Evolutionary conservation across 2,888 invertebrate species (phyloP), one percentile per base, ranked within the genome.

Genomic region (Eupeodes luniger): DNA sequence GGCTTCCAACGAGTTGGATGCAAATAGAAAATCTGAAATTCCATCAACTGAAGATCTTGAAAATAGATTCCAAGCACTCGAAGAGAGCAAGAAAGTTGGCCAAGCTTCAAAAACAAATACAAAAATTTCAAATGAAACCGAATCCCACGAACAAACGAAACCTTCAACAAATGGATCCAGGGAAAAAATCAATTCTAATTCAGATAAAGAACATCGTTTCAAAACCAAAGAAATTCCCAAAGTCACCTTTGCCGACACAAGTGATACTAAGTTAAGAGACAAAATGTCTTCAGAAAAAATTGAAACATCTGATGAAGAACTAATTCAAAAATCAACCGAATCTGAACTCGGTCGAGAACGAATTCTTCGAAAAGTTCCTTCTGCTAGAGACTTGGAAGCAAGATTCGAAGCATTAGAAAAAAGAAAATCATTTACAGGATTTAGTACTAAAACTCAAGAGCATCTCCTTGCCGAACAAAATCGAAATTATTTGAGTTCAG

Each of bases 41-140:
- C 93, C 93, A 10, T 91, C 92, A 12, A 93, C 92, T 0, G 92
- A 93, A 2, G 92, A 93, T 53, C 81, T 93, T 2, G 93, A 93
- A 67, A 92, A 92, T 82, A 90, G 93, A 62, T 93, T 93, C 47
- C 90, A 92, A 1, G 89, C 92, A 0, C 88, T 93, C n/a, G 92
- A 93, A n/a, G 91, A 90, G 27, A 66, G 66, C 47, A 64, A 44
- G 16, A 77, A 64, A 36, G n/a, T 5, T 44, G 19, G 27, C 0
- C 5, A 14, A 14, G 4, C 19, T 5, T 19, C 27, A 27, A 19
- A 64, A 51, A 67, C 14, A 9, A 27, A 67, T 34, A 0, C n/a
- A 5, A 67, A 34, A 27, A 47, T 7, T 66, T 1, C 12, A 36
- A 44, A 77, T 1, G 16, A 34, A 44, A 77, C 9, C 9, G 11